Evolutionary conservation across 1,140 invertebrate genomes (phyloP).

Genomic region (Drosophila rufa): DNA sequence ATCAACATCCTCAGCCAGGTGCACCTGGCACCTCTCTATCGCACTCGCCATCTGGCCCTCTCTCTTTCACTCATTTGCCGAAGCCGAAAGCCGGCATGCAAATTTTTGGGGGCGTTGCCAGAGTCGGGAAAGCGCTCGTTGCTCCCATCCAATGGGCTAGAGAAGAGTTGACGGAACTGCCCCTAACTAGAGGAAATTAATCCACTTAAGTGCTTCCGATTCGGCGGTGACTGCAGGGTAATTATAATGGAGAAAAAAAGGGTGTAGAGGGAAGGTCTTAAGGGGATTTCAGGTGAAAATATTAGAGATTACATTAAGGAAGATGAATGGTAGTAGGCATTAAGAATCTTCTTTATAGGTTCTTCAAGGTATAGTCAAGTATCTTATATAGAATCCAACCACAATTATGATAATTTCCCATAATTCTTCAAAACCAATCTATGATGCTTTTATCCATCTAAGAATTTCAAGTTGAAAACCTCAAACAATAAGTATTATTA

Average conservation of each 20-base stretch:
- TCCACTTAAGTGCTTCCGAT: constrained; percentile 7
- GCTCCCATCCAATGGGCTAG: constrained; percentile 31
- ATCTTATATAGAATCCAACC: too few species aligned
- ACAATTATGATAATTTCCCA: too few species aligned
- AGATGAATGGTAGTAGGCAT: neutral
- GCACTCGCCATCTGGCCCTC: neutral
- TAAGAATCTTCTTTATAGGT: too few species aligned
- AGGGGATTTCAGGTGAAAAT: neutral
- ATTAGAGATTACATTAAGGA: too few species aligned
- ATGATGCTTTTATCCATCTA: too few species aligned
- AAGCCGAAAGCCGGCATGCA: constrained; percentile 23
- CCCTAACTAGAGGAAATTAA: constrained; percentile 20
- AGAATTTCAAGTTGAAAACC: too few species aligned
- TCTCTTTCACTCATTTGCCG: constrained; percentile 4
- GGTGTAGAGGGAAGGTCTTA: neutral
- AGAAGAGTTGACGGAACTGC: constrained; percentile 5
- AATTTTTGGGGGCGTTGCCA: constrained; percentile 69
- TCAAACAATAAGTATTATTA: neutral
- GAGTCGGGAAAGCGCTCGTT: constrained; percentile 16
- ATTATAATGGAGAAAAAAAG: neutral
- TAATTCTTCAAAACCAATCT: too few species aligned
- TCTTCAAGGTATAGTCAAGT: neutral
- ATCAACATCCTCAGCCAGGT: constrained; percentile 7
- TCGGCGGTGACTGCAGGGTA: neutral
- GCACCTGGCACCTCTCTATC: constrained; percentile 22